Conservation (phyloP, 1,140 invertebrate genomes). For the Drosophila pruinosa region DNA sequence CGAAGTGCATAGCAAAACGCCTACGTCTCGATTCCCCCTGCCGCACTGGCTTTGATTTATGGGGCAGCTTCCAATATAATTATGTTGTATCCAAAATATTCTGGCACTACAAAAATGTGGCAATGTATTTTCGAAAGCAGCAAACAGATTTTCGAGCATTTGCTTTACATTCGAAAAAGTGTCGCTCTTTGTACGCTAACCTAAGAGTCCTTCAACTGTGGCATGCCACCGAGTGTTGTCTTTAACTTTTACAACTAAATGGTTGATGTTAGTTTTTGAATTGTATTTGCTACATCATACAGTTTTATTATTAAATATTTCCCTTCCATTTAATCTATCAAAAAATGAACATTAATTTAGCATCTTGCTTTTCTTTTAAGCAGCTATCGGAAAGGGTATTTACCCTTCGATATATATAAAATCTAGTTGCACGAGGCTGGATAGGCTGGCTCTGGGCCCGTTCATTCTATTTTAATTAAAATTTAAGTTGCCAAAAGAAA, state of each 20-base stretch:
- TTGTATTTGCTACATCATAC: too few species aligned
- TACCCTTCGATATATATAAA: neutral
- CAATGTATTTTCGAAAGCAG: slow-evolving; percentile 55
- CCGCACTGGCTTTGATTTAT: slow-evolving; percentile 64
- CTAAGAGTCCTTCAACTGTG: neutral
- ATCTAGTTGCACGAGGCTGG: too few species aligned
- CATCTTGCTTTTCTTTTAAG: too few species aligned
- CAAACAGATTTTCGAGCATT: slow-evolving; percentile 28
- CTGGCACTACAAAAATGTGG: slow-evolving; percentile 56
- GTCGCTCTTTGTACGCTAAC: slow-evolving; percentile 30
- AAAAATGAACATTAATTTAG: too few species aligned
- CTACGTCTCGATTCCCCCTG: slow-evolving; percentile 7
- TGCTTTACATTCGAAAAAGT: slow-evolving; percentile 39
- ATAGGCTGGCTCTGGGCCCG: neutral
- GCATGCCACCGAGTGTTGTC: too few species aligned
- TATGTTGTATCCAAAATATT: slow-evolving; percentile 69
- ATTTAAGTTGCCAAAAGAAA: slow-evolving; percentile 65
- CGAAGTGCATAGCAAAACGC: slow-evolving; percentile 25
- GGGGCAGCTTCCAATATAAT: slow-evolving; percentile 74
- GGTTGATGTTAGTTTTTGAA: too few species aligned
- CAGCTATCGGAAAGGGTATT: too few species aligned
- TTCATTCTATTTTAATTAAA: slow-evolving; percentile 70
- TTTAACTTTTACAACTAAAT: too few species aligned
- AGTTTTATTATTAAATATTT: too few species aligned
- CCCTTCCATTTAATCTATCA: too few species aligned